These are phyloP conservation scores for Tetramorium bicarinatum DNA, from an alignment of 2,888 invertebrate species.

Conservation along the genomic window DNA sequence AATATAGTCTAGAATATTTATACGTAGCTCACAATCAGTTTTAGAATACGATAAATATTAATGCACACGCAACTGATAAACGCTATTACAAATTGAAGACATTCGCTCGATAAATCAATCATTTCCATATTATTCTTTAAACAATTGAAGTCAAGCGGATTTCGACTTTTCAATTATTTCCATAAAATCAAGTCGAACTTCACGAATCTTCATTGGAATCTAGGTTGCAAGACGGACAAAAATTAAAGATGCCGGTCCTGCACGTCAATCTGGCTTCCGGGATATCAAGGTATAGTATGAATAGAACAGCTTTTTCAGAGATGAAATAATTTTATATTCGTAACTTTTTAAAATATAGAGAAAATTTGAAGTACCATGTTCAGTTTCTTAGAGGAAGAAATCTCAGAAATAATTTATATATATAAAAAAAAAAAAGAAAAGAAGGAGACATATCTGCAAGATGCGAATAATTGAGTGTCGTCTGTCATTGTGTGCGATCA, in stretches of 20 bases:
- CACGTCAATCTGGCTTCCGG: constrained; percentile 92
- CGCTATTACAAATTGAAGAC: background rate
- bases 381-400: background rate
- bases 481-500: background rate
- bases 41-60: constrained; percentile 35
- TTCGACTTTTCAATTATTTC: background rate
- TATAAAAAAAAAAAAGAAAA: background rate
- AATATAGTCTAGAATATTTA: constrained; percentile 58
- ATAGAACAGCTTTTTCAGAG: constrained; percentile 15
- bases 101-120: constrained; percentile 18
- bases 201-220: constrained; percentile 70
- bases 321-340: background rate
- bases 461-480: background rate
- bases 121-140: background rate
- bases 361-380: background rate
- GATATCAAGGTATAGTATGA: constrained; percentile 90
- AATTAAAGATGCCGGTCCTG: constrained; percentile 88
- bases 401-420: background rate
- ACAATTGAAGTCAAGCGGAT: background rate
- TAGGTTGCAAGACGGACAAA: constrained; percentile 71
- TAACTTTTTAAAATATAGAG: background rate
- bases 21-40: constrained; percentile 61
- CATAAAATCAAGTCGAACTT: background rate
- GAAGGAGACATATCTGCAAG: background rate
- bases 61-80: constrained; percentile 31